These are phyloP conservation scores for Rhynchomys soricoides DNA, from an alignment of 2,113 vertebrate genomes.

Conservation along the genomic window DNA sequence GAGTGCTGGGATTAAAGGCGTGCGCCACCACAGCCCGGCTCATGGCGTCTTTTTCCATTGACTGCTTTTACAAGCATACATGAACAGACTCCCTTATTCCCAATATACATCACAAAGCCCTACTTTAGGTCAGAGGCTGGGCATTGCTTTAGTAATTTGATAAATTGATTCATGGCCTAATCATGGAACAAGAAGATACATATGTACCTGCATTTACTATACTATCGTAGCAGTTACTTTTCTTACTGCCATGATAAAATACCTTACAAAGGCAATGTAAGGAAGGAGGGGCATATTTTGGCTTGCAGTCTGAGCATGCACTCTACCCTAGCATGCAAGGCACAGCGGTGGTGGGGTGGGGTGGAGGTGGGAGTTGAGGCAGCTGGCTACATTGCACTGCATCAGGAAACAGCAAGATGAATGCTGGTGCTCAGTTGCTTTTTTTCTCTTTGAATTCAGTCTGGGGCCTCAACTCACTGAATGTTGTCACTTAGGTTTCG, in stretches of 20 bases:
- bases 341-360: not conserved
- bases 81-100: not conserved
- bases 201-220: conserved; percentile 9
- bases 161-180: not conserved
- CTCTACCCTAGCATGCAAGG: not conserved
- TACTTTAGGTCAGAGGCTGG: not conserved
- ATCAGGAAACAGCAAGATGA: not conserved
- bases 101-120: not conserved
- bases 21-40: no score
- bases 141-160: conserved; percentile 25
- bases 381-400: not conserved
- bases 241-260: not conserved
- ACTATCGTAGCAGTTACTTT: not conserved
- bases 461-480: not conserved
- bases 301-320: not conserved
- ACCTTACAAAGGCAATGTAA: not conserved
- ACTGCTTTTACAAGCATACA: not conserved
- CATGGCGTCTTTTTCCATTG: not conserved
- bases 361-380: not conserved
- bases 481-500: not conserved
- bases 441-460: not conserved
- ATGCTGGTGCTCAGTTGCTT: not conserved
- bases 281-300: not conserved
- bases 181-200: not conserved
- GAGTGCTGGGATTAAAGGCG: no score